Evolutionary conservation across 2,888 invertebrate species (phyloP).

Genomic region (Acanthoscelides obtectus): DNA sequence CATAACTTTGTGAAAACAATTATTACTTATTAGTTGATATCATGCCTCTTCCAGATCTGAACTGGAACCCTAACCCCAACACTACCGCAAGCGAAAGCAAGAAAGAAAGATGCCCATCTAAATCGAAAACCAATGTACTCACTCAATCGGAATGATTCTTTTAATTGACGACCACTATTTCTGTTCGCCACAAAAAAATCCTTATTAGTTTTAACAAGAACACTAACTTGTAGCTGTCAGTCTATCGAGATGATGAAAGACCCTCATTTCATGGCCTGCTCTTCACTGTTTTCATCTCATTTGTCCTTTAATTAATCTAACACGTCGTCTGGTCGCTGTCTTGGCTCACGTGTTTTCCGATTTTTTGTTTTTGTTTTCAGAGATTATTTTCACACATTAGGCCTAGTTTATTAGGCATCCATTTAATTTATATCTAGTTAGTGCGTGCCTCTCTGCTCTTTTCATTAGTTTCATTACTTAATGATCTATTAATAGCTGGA

Average conservation of each 20-base stretch:
- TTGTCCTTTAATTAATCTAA: slow-evolving; percentile 41
- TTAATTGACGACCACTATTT: slow-evolving; percentile 12
- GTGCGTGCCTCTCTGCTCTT: not conserved
- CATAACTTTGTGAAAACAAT: too few relatives aligned
- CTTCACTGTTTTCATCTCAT: slow-evolving; percentile 41
- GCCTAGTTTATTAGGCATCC: slow-evolving; percentile 6
- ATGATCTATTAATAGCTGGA: not conserved
- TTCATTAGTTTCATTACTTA: not conserved
- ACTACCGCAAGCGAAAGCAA: not conserved
- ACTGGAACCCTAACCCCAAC: not conserved
- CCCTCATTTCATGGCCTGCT: slow-evolving; percentile 38
- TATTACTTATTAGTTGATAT: too few relatives aligned
- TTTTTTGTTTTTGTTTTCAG: slow-evolving; percentile 16
- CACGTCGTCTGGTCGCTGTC: slow-evolving; percentile 16
- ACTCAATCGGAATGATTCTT: slow-evolving; percentile 9
- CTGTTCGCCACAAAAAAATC: slow-evolving; percentile 19
- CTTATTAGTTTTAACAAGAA: slow-evolving; percentile 36
- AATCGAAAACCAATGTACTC: not conserved
- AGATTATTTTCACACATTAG: slow-evolving; percentile 16
- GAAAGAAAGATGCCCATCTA: not conserved
- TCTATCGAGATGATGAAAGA: slow-evolving; percentile 37
- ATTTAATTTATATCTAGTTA: slow-evolving; percentile 10
- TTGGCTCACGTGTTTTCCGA: not conserved
- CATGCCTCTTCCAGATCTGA: too few relatives aligned
- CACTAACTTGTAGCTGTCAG: slow-evolving; percentile 37